Evolutionary conservation across 2,797 vertebrate genomes (phyloP), one percentile per base, ranked within the genome.

Genomic region (Hyperoplus lanceolatus): DNA sequence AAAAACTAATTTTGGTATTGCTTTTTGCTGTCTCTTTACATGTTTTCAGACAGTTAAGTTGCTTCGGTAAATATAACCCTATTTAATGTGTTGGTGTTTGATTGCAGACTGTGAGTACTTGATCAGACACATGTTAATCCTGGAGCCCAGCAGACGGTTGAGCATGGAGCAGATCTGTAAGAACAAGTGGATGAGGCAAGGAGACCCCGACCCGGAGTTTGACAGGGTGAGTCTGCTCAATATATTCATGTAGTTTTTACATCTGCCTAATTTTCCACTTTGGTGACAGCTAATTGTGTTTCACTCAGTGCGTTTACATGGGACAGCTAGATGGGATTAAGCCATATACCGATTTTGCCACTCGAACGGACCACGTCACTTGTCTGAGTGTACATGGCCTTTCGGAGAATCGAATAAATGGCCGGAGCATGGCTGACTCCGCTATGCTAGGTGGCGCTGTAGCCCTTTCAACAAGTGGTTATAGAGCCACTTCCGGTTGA

Each of bases 111-210:
- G 98, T 85, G 98, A 99, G 87, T 98, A 99, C 89, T 92, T 99
- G 90, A 99, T 99, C 94, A 96, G 98, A 92, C 98, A 99, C 93
- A 99, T 99, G 98, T 91, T 99, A 90, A 96, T 99, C 56, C 85
- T 99, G 94, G 98, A 99, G 86, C 98, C 98, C 0, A 98, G 96
- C 87, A 96, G 96, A 88, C 95, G 98, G 72, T 95, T 99, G 69
- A 97, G 96, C 12, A 98, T 99, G 98, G 98, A 99, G 91, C 98
- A 99, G 95, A 99, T 99, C 93, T 98, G 97, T 93, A 98, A 97
- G 82, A 99, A 99, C 96, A 99, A 99, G 94, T 99, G 98, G 98
- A 99, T 99, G 97, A 98, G 97, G 87, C 95, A 96, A 2, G 98
- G 97, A 70, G 98, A 99, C 76, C 94, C 95, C 0, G 98, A 99